Base-by-base conservation (phyloP, 64 coral and sea anemone genomes). In the Cladopsammia gracilis region DNA sequence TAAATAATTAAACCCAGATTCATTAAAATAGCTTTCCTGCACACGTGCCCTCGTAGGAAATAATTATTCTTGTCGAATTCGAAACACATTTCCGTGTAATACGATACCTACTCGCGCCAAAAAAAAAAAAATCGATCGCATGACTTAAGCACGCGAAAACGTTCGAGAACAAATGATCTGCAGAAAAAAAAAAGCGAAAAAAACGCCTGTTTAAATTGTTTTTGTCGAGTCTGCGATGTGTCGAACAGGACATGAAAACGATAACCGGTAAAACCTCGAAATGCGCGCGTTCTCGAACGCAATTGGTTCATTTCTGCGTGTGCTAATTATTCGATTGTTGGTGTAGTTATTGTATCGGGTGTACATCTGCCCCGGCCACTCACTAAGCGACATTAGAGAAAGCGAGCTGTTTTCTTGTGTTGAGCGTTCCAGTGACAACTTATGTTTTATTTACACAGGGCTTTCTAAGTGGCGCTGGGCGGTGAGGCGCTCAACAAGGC, bases 401-500 rank as follows among this genome's bases (percentile, higher is more conserved):
- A 84, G 62, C 80, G 80, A 84, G 80, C 80, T 84, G 80, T 68
- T 84, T 84, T 84, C 80, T 84, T 64, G 45, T 84, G 80, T 84
- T 59, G 80, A 84, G 47, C 80, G 18, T 84, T 84, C 80, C 60
- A 84, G 44, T 84, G 61, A 84, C 60, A 84, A 84, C 80, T 84
- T 84, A 84, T 84, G 80, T 84, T 84, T 84, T 84, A 84, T 84
- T 84, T 84, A 84, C 80, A 84, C 80, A 64, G 14, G 62, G 13
- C 18, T 67, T 84, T 84, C 80, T 84, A 84, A 84, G 80, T 84
- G 62, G 80, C 67, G 60, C 44, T 68, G 62, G n/a, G 60, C 61
- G 61, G 62, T n/a, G 60, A 66, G n/a, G 61, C 43, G 43, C 62
- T 66, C 80, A 24, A 84, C 80, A 47, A 84, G 62, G 80, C 80